Evolutionary conservation across 2,797 vertebrate genomes (phyloP), one percentile per base, ranked within the genome.

Genomic region (Cossypha dichroa): DNA sequence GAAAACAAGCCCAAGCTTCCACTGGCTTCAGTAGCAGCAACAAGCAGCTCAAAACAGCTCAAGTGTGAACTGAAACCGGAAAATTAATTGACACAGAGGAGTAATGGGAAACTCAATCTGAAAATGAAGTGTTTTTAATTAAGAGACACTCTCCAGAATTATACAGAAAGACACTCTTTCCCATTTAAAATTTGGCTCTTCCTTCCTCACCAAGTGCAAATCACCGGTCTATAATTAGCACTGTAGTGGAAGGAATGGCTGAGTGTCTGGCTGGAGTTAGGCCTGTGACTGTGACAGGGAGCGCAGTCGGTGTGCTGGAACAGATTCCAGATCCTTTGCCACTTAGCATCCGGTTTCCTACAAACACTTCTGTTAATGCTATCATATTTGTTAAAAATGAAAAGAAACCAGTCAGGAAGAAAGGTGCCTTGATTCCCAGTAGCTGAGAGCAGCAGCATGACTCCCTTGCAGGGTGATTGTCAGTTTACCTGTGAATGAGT

Each of bases 81-180:
- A 91, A 85, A 94, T 45, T 90, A 93, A 94, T 81, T 93, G 74
- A 92, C 26, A 74, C 59, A 70, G 70, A 93, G 63, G n/a, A 69
- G 74, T 76, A 93, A 76, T 46, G 63, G 75, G 63, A 86, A 94
- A 88, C 63, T 86, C 62, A 79, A 64, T 74, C 63, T 91, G 88
- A 76, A 95, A 95, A 96, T 90, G 66, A 90, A 93, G 49, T 84
- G 85, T 0, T 92, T 86, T 92, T 93, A 95, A 96, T 95, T 93
- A 94, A 93, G 83, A 90, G 36, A 73, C 28, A 10, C 66, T 82
- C 51, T 90, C 63, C 41, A 82, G 75, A 90, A 93, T 75, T 72
- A 80, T 26, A 90, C 8, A 59, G 59, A 91, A 93, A 90, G 25
- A 75, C 31, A 23, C 40, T 92, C 40, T 88, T 86, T 85, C 70